These are phyloP conservation scores for Drosophila novamexicana DNA, from an alignment of 1,140 invertebrate species.

Conservation along the genomic window DNA sequence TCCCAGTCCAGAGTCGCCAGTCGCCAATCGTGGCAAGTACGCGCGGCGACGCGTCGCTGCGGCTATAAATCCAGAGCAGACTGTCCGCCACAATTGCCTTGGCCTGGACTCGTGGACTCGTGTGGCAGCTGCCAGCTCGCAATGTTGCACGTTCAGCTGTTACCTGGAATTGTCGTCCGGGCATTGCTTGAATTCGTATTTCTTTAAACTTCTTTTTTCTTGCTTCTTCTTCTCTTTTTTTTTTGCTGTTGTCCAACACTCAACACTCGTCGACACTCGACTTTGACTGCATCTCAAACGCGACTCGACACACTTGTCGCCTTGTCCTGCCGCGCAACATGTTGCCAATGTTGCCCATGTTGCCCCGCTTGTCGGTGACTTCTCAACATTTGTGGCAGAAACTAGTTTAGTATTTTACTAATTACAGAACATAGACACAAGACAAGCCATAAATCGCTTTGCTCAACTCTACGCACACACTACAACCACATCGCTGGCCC, in stretches of 20 bases:
- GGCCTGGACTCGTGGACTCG: constrained; percentile 70
- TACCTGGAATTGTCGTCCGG: constrained; percentile 69
- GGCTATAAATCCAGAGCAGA: constrained; percentile 77
- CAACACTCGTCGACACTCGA: constrained; percentile 26
- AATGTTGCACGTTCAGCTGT: constrained; percentile 64
- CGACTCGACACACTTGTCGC: constrained; percentile 47
- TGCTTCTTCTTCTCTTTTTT: background rate
- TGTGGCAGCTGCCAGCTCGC: constrained; percentile 13
- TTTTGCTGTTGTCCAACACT: constrained; percentile 41
- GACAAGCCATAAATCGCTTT: constrained; percentile 42
- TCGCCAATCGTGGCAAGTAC: constrained; percentile 12
- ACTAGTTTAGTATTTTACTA: constrained; percentile 46
- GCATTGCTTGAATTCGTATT: constrained; percentile 34
- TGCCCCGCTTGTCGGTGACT: constrained; percentile 3
- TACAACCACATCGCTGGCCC: background rate
- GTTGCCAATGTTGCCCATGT: constrained; percentile 20
- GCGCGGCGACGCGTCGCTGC: constrained; percentile 34
- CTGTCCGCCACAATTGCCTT: constrained; percentile 71
- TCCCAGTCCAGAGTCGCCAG: constrained; percentile 14
- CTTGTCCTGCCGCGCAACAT: constrained; percentile 17
- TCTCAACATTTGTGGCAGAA: constrained; percentile 53
- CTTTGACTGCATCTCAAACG: constrained; percentile 34
- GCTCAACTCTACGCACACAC: background rate
- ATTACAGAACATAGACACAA: constrained; percentile 42
- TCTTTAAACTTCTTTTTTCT: background rate